A percentile compares a stretch with the other conserved stretches of the same genome.
Conservation (phyloP, 2,797 vertebrate genomes). For the Margarornis squamiger region DNA sequence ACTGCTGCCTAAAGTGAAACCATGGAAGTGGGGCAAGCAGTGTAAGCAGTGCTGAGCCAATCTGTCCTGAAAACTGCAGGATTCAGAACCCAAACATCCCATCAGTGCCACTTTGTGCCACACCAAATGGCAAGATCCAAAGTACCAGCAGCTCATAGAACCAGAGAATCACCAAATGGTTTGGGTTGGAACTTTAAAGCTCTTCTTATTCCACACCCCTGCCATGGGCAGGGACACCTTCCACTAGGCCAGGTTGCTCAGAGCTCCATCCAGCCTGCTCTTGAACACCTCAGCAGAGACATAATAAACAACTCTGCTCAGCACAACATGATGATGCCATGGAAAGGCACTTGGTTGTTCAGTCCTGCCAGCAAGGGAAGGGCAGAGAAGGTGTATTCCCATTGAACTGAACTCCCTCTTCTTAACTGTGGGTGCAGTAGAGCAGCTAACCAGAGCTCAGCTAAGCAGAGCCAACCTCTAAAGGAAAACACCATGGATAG, state of each 20-base stretch:
- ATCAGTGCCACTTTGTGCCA: neutral
- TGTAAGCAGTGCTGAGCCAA: neutral
- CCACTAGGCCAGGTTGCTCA: neutral
- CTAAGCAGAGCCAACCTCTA: neutral
- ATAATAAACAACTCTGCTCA: neutral
- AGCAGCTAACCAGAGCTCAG: neutral
- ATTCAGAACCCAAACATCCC: neutral
- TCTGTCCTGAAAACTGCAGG: fast-evolving
- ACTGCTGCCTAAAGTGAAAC: neutral
- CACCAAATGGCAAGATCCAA: neutral
- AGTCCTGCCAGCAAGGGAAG: neutral
- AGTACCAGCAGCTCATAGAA: neutral
- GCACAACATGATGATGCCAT: neutral
- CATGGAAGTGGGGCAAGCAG: fast-evolving
- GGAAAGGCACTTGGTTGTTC: neutral
- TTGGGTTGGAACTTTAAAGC: neutral
- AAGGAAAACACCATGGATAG: neutral
- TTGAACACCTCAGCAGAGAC: neutral
- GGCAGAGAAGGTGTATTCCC: neutral
- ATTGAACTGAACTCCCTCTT: neutral
- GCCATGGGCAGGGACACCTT: neutral
- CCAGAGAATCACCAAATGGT: neutral
- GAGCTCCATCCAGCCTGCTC: neutral
- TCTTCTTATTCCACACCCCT: neutral
- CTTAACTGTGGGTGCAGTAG: neutral